Conservation (phyloP, 2,888 invertebrate genomes). For the Plebejus anna region DNA sequence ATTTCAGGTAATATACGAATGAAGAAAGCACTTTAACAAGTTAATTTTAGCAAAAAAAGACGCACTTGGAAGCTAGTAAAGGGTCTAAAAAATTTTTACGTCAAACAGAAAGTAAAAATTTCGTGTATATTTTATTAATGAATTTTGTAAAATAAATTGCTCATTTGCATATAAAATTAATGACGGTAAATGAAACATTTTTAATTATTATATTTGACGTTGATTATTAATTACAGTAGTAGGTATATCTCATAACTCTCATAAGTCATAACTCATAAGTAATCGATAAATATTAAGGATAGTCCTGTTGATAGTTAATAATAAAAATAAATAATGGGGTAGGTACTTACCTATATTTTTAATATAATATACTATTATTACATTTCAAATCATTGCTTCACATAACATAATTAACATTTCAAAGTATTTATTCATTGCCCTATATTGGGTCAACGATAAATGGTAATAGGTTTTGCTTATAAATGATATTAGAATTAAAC, state of each 20-base stretch:
- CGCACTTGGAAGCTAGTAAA: neutral
- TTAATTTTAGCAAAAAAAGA: too few species aligned
- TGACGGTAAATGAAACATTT: neutral
- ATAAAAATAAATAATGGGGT: neutral
- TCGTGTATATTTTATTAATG: neutral
- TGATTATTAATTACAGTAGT: neutral
- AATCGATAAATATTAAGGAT: neutral
- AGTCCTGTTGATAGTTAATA: neutral
- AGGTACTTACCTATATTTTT: too few species aligned
- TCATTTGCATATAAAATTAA: neutral
- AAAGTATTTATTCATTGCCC: neutral
- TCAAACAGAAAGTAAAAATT: neutral
- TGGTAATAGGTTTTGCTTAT: slow-evolving; percentile 9
- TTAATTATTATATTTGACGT: neutral
- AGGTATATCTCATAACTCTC: neutral
- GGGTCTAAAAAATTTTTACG: neutral
- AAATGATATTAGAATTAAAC: slow-evolving; percentile 14
- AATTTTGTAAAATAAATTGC: neutral
- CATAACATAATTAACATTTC: neutral
- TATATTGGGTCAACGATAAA: neutral
- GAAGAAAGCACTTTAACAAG: too few species aligned
- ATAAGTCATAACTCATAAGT: neutral
- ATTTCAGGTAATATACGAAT: too few species aligned
- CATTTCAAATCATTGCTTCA: neutral
- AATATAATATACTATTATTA: too few species aligned